Conservation (phyloP, 2,113 vertebrate genomes). For the Halichoerus grypus region DNA sequence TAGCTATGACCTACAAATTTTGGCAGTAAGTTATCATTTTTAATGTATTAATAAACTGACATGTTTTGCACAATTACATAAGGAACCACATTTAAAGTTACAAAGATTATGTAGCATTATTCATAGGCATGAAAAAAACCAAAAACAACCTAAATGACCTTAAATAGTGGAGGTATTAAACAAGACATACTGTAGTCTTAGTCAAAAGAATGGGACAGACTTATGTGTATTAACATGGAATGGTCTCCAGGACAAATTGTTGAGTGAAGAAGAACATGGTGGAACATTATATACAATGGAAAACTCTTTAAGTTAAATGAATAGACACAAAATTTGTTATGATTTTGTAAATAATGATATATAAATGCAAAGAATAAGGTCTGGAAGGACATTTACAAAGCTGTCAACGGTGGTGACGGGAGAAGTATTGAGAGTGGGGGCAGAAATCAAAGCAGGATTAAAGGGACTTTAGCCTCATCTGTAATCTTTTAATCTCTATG, state of each 20-base stretch:
- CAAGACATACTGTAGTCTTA: neutral
- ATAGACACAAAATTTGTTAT: neutral
- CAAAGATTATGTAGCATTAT: neutral
- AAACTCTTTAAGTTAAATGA: neutral
- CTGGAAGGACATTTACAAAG: neutral
- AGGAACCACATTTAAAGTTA: neutral
- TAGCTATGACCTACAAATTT: neutral
- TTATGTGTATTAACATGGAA: neutral
- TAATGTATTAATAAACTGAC: neutral
- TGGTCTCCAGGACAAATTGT: neutral
- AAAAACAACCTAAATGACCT: neutral
- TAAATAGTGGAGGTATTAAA: neutral
- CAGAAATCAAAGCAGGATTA: slow-evolving; percentile 16
- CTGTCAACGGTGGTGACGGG: neutral
- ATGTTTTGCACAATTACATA: neutral
- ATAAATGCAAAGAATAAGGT: neutral
- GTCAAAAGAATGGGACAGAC: neutral
- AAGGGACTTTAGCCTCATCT: neutral
- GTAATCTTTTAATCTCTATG: neutral
- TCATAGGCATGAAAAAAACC: neutral
- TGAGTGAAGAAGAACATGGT: neutral
- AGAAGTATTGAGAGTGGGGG: neutral
- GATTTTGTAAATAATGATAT: neutral
- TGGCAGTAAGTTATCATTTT: neutral
- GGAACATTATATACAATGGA: neutral